phyloP scores from a whole-genome alignment of 1,140 invertebrate genomes.

The Vanessa atalanta region DNA sequence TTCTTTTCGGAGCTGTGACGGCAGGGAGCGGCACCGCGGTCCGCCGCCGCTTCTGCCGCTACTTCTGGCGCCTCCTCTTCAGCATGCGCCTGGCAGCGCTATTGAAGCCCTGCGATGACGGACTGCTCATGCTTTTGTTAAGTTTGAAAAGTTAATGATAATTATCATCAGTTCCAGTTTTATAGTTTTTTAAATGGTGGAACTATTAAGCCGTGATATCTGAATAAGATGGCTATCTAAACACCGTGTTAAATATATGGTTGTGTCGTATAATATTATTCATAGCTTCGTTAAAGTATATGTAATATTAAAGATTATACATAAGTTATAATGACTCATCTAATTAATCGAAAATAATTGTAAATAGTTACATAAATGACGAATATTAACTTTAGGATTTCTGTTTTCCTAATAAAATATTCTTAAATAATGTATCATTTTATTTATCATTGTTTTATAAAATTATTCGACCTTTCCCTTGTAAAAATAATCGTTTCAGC shows the following conservation, averaged over 20 bases:
- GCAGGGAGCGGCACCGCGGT: constrained; percentile 78
- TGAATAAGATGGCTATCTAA: constrained; percentile 47
- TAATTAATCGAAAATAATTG: constrained; percentile 69
- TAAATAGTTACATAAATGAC: constrained; percentile 73
- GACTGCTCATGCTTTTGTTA: constrained; percentile 74
- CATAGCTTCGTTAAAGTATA: constrained; percentile 77
- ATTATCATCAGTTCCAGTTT: constrained; percentile 76
- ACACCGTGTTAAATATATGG: constrained; percentile 79
- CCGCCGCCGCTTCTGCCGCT: constrained; percentile 64
- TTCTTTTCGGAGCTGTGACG: constrained; percentile 86
- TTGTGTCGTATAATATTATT: constrained; percentile 78
- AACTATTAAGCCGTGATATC: constrained; percentile 58
- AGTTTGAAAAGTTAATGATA: constrained; percentile 71
- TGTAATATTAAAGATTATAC: constrained; percentile 71
- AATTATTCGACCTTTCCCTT: neutral
- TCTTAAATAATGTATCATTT: constrained; percentile 52
- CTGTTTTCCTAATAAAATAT: constrained; percentile 78
- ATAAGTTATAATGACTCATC: constrained; percentile 67
- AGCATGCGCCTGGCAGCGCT: constrained; percentile 79
- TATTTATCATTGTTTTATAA: constrained; percentile 43
- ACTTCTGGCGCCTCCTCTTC: constrained; percentile 51
- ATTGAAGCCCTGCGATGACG: constrained; percentile 56
- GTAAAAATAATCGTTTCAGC: no score
- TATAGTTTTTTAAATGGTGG: constrained; percentile 75
- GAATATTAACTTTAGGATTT: constrained; percentile 70